Base-by-base conservation (phyloP, 2,113 vertebrate genomes). In the Salvelinus alpinus region DNA sequence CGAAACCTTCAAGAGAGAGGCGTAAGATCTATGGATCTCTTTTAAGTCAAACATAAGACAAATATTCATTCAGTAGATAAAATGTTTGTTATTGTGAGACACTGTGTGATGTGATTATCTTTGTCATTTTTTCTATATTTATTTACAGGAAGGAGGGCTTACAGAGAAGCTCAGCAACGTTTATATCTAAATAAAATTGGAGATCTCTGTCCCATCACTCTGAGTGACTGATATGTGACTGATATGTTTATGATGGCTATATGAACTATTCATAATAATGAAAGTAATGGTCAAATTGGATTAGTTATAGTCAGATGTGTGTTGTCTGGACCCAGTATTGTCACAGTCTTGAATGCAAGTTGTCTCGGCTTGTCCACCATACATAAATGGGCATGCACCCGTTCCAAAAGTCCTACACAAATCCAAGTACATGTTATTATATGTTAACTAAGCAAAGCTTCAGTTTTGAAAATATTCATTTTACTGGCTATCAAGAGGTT, bases 1-100 rank as follows among this genome's bases (percentile, higher is more conserved):
- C 0, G 83, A 92, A 3, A 91, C 90, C 1, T 94, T 94, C 80
- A 92, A 78, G 79, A 77, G 8, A 64, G 92, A 92, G 75, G 91
- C 85, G 94, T 93, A 88, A 92, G 93, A 87, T 72, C 62, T 18
- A 76, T 16, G 24, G 13, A 18, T 54, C 51, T 62, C 18, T 22
- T 22, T 62, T 22, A 12, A 62, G 59, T 62, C n/a, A 24, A 62
- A 24, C 20, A 62, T 4, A 62, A 62, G 9, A 3, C 6, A 12
- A 7, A 62, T 62, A n/a, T 12, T 62, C 2, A 62, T 22, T 62
- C 13, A 22, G 7, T 22, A 5, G 59, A 62, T 7, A 18, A 69
- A 8, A 16, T 34, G 11, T 60, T 65, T 38, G 62, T 4, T n/a
- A 13, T 57, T 68, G 38, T 20, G 54, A 22, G 8, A 34, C 2